Conservation (phyloP, 2,113 vertebrate genomes). For the Ptyas mucosa region DNA sequence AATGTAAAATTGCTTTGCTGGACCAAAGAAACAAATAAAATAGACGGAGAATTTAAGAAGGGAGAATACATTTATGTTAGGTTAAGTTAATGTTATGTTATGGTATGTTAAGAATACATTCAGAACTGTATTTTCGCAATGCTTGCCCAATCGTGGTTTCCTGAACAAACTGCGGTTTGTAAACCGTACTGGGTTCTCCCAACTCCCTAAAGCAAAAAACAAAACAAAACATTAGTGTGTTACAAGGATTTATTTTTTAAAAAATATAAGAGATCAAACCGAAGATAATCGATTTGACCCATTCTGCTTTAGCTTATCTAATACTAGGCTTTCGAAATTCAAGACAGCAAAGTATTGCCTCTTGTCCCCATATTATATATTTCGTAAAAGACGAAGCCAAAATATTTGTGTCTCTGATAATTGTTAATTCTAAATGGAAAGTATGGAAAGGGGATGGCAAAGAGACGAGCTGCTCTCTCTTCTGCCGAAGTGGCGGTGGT, state of each 20-base stretch:
- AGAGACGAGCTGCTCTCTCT: neutral
- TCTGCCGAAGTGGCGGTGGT: neutral
- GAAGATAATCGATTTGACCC: neutral
- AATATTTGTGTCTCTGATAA: neutral
- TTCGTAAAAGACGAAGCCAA: neutral
- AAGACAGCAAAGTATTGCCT: neutral
- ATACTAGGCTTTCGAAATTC: neutral
- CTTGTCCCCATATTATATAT: neutral
- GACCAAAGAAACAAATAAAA: neutral
- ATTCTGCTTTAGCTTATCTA: neutral
- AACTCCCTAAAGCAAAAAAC: neutral
- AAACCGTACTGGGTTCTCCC: neutral
- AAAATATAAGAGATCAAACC: neutral
- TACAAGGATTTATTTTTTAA: neutral
- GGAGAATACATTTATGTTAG: no score
- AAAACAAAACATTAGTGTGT: neutral
- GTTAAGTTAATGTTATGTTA: no score
- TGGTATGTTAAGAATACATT: no score
- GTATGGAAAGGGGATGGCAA: neutral
- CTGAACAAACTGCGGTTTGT: neutral
- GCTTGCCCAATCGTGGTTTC: neutral
- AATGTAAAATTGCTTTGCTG: neutral
- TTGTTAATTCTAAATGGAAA: neutral
- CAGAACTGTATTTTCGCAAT: neutral
- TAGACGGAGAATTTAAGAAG: no score